Percentiles rank a stretch among this genome's conserved stretches.
phyloP scores from a whole-genome alignment of 2,113 vertebrate genomes.

The Antigone vipio region DNA sequence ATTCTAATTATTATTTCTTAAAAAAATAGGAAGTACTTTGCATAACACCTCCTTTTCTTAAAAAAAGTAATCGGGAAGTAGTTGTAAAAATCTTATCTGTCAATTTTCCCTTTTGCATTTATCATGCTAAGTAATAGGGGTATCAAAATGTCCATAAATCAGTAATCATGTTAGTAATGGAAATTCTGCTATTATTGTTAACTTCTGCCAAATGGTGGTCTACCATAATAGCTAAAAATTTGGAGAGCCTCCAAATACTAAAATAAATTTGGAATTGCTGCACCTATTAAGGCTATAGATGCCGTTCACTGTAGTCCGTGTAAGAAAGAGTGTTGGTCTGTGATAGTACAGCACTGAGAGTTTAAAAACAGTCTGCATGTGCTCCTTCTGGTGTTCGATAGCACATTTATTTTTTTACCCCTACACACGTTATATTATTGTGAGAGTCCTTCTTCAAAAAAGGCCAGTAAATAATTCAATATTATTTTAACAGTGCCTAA shows the following conservation, averaged over 20 bases:
- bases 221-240: conserved; percentile 47
- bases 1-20: neutral
- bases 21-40: neutral
- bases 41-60: conserved; percentile 13
- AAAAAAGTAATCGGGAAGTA: conserved; percentile 37
- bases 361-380: neutral
- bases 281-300: neutral
- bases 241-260: conserved; percentile 47
- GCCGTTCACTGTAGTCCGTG: neutral
- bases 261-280: conserved; percentile 51
- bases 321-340: neutral
- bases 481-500: neutral
- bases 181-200: conserved; percentile 44
- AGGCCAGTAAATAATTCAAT: neutral
- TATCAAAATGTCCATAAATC: neutral
- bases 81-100: neutral
- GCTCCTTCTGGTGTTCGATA: neutral
- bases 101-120: neutral
- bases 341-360: neutral
- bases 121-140: neutral
- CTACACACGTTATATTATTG: neutral
- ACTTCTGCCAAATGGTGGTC: conserved; percentile 50
- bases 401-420: neutral
- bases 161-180: conserved; percentile 21
- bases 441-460: neutral